Base-by-base conservation (phyloP, 2,888 invertebrate species). In the Pyrrhosoma nymphula region DNA sequence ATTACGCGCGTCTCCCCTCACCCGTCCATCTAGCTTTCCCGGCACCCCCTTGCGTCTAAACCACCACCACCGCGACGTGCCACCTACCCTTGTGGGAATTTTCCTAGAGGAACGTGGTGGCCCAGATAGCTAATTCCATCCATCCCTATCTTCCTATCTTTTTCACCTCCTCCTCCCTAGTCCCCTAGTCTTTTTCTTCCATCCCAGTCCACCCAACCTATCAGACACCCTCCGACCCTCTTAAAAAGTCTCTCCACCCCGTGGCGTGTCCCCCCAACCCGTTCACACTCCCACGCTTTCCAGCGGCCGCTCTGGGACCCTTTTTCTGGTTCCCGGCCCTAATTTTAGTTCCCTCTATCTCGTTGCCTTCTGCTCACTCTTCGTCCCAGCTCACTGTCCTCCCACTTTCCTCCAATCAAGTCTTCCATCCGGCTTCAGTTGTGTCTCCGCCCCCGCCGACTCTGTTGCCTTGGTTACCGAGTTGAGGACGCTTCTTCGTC, bases 51-150 rank as follows among this genome's bases (percentile, higher is more conserved):
- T 35, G 82, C 35, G 30, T 14, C 18, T 26, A n/a, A 26, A n/a
- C 12, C 26, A 14, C 69, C 69, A 14, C 69, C 35, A 8, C 35
- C 14, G 82, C 82, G 60, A 8, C 82, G 82, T n/a, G n/a, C n/a
- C n/a, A n/a, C n/a, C 82, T 0, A 18, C 18, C n/a, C 89, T 1
- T 23, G 39, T 12, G 26, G 47, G 69, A 69, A 47, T 63, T 89
- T 69, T 93, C 47, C 69, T n/a, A 47, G 6, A 39, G n/a, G 47
- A n/a, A 47, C 69, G 12, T 35, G 26, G 35, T 47, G 93, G 60
- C 91, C 39, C 91, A n/a, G n/a, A 47, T 63, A 93, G 69, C 63
- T 93, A 69, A 93, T 69, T 93, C 55, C 93, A 47, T 69, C 93
- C 75, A 4, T 47, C 2, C 47, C 8, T 47, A 47, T 8, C 47